Base-by-base conservation (phyloP, 2,888 invertebrate genomes). In the Malthinus flaveolus region DNA sequence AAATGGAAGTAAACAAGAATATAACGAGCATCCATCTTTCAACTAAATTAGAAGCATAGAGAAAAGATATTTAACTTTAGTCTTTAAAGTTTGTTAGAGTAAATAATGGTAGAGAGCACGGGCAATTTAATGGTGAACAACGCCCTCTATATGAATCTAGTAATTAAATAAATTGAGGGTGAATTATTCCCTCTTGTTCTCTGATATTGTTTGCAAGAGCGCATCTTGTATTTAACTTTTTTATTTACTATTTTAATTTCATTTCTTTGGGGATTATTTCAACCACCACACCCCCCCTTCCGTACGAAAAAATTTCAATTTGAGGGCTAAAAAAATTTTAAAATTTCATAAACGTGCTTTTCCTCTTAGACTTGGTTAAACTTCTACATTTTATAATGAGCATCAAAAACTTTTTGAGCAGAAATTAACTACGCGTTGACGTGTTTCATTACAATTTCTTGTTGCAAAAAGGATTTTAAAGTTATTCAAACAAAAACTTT, bases 31-130 rank as follows among this genome's bases (percentile, higher is more conserved):
- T 61, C 61, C 47, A 57, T 61, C 57, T 61, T 57, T 57, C 56
- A 57, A 51, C 46, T 55, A 61, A 60, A 61, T 57, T 47, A 57
- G 57, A 49, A 48, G 50, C 57, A 57, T 54, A 57, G 57, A 56
- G 57, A 59, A 52, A 53, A 59, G 65, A 66, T 69, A 68, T 69
- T 69, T 66, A 69, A 69, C 67, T 68, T 66, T 63, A 63, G 66
- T 68, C 69, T 68, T 65, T 64, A 66, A 62, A 66, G 65, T 67
- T 67, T 65, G 67, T 58, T 62, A 65, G 62, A 52, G 63, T 67
- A 64, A 68, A 67, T 68, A 66, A 67, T 62, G 68, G 66, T 63
- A 61, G 59, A 57, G 60, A 32, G 57, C 51, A 62, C 58, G 62
- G 58, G 62, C 58, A 64, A 63, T 65, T 65, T 65, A 65, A 56